Evolutionary conservation across 2,113 vertebrate genomes (phyloP).

Genomic region (Tilapia sparmanii): DNA sequence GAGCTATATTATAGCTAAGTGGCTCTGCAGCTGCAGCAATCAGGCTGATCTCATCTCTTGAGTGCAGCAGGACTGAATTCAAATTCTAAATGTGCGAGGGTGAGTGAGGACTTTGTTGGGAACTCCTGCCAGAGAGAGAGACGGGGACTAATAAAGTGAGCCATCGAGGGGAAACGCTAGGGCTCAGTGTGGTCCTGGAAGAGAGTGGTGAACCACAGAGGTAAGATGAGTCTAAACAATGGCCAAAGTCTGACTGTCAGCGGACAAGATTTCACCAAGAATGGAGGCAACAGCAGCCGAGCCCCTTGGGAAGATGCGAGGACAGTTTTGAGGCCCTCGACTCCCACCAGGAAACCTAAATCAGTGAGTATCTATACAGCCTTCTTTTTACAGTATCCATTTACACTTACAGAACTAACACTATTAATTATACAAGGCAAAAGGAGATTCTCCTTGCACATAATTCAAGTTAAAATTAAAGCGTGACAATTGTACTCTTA

Average conservation of each 20-base stretch:
- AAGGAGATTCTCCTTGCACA: neutral
- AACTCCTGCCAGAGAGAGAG: neutral
- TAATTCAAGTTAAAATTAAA: neutral
- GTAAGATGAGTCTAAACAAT: constrained; percentile 47
- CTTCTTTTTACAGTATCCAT: neutral
- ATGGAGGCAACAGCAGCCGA: neutral
- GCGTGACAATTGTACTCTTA: accelerated
- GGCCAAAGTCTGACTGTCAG: constrained; percentile 21
- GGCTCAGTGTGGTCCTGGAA: constrained; percentile 11
- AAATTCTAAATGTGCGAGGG: neutral
- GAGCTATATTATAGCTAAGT: neutral
- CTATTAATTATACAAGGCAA: neutral
- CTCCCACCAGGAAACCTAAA: constrained; percentile 52
- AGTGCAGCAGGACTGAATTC: neutral
- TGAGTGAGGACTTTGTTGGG: neutral
- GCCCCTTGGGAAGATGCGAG: constrained; percentile 27
- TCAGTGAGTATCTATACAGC: constrained; percentile 42
- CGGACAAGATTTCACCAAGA: constrained; percentile 30
- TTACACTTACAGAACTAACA: neutral
- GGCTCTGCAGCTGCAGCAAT: neutral
- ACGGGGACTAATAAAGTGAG: neutral
- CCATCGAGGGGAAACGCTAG: neutral
- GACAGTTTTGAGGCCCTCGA: constrained; percentile 24
- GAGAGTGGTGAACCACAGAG: neutral
- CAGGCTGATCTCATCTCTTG: neutral